These are phyloP conservation scores for Psophia crepitans DNA, from an alignment of 2,113 vertebrate genomes.

Conservation along the genomic window DNA sequence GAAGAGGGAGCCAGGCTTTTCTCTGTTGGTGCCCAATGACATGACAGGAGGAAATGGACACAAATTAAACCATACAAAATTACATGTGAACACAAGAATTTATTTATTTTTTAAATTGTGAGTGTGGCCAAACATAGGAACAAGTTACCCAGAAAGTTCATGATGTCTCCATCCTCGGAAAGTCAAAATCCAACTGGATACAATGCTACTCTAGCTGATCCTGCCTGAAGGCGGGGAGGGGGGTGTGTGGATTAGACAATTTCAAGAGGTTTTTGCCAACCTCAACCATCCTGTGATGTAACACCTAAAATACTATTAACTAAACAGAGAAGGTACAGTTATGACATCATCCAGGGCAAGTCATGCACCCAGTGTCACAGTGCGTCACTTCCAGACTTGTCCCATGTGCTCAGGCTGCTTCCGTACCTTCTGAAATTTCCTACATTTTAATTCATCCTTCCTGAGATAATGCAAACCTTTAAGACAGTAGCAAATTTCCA, in stretches of 20 bases:
- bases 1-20: not conserved
- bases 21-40: not conserved
- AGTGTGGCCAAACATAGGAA: not conserved
- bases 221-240: not conserved
- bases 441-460: not conserved
- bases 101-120: not conserved
- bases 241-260: not conserved
- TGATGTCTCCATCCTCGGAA: not conserved
- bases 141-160: not conserved
- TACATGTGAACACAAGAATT: not conserved
- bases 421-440: not conserved
- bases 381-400: not conserved
- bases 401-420: not conserved
- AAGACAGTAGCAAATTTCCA: not conserved
- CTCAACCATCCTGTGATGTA: not conserved
- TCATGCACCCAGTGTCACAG: rapidly evolving
- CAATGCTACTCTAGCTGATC: not conserved
- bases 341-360: not conserved
- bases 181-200: not conserved
- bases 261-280: not conserved
- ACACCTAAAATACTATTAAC: not conserved
- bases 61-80: not conserved
- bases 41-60: not conserved
- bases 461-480: not conserved
- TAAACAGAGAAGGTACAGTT: not conserved